These are phyloP conservation scores for Drosophila prolongata DNA, from an alignment of 2,888 invertebrate species.

Conservation along the genomic window DNA sequence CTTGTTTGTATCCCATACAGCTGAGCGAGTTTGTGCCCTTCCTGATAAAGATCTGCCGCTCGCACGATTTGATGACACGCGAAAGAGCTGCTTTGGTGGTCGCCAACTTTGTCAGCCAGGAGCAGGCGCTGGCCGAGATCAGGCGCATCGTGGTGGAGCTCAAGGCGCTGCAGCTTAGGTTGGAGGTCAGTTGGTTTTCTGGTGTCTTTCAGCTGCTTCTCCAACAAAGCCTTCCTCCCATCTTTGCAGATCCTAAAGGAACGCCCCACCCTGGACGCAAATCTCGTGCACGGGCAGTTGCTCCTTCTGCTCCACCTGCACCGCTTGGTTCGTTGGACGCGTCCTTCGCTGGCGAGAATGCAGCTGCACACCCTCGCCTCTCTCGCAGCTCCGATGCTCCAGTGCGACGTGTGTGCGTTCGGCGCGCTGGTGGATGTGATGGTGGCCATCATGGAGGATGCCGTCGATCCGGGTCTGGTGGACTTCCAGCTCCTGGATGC, in stretches of 20 bases:
- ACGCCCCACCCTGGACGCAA: slow-evolving; percentile 29
- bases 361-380: slow-evolving; percentile 24
- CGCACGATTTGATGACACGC: slow-evolving; percentile 70
- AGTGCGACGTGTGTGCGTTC: slow-evolving; percentile 53
- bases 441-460: slow-evolving; percentile 35
- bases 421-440: slow-evolving; percentile 42
- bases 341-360: background rate
- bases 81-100: slow-evolving; percentile 89
- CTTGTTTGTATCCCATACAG: slow-evolving; percentile 20
- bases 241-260: too few relatives aligned
- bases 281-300: slow-evolving; percentile 76
- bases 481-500: background rate
- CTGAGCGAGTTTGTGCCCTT: slow-evolving; percentile 51
- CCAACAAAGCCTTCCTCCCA: rapidly evolving
- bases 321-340: slow-evolving; percentile 24
- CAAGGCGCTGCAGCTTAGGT: background rate
- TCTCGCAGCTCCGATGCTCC: background rate
- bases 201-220: too few relatives aligned
- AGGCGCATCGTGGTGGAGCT: slow-evolving; percentile 8
- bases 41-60: slow-evolving; percentile 47
- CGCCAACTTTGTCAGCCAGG: slow-evolving; percentile 41
- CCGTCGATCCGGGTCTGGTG: background rate
- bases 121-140: slow-evolving; percentile 17
- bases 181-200: background rate
- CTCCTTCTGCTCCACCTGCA: slow-evolving; percentile 55